These are phyloP conservation scores for Agelastica alni DNA, from an alignment of 2,888 invertebrate genomes.

Conservation along the genomic window DNA sequence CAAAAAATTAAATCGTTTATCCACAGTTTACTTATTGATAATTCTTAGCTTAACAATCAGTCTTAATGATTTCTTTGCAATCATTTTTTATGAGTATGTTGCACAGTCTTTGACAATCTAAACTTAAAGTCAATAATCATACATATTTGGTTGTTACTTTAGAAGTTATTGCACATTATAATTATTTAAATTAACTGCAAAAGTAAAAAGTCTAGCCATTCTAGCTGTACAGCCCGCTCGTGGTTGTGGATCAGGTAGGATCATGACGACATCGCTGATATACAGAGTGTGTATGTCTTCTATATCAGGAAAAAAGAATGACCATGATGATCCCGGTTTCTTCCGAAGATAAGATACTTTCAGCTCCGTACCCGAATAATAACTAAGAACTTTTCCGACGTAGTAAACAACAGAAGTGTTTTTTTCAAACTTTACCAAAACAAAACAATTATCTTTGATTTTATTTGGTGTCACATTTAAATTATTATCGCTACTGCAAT, in stretches of 20 bases:
- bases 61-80: no score
- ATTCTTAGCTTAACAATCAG: not conserved
- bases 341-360: conserved; percentile 11
- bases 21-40: no score
- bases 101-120: no score
- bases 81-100: no score
- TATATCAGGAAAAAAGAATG: conserved; percentile 10
- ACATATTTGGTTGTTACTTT: conserved; percentile 1
- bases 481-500: not conserved
- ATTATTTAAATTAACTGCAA: conserved; percentile 9
- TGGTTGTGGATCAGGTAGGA: conserved; percentile 8
- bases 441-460: conserved; percentile 11
- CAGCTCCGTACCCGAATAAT: conserved; percentile 1
- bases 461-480: conserved; percentile 1
- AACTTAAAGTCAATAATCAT: no score
- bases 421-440: conserved; percentile 13
- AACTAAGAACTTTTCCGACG: conserved; percentile 6
- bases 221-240: conserved; percentile 9
- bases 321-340: conserved; percentile 8
- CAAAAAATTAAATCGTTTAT: no score
- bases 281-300: conserved; percentile 4
- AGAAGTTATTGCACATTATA: conserved; percentile 18
- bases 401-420: conserved; percentile 11
- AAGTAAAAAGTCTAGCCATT: no score
- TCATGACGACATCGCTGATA: conserved; percentile 5